Base-by-base conservation (phyloP, 2,888 invertebrate genomes). In the Linnaemya tessellans region DNA sequence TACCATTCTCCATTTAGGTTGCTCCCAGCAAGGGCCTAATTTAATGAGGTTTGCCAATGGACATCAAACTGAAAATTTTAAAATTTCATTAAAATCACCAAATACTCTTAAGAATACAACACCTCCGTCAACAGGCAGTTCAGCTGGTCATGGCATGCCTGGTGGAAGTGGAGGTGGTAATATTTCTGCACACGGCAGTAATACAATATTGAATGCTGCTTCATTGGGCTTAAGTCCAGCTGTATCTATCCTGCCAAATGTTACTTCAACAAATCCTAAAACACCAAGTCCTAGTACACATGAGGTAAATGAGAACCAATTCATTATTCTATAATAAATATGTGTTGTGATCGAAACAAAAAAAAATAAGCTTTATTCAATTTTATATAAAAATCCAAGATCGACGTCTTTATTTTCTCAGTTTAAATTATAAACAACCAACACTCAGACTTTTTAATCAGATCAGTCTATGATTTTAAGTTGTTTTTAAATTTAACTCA, bases 251-350 rank as follows among this genome's bases (percentile, higher is more conserved):
- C 89, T 92, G 88, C 91, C 93, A 80, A 93, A 93, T 88, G 93
- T 93, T 68, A 95, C 96, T 84, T 97, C 97, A 87, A 97, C 97
- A 88, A 96, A 96, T 93, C 96, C 97, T 87, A 97, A 97, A 94
- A 97, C 97, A 86, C 97, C 97, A 80, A 96, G 96, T 92, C 97
- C 97, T 78, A 95, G 95, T 91, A 94, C 95, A 89, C 94, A 93
- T 90, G 93, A 93, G 92, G 94, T 94, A 89, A 92, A 56, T 22
- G 38, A 46, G 65, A 51, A 51, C 10, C 3, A 46, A 46, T 46
- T n/a, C n/a, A 7, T 46, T n/a, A n/a, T n/a, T 41, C 13, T 13
- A 41, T 41, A 41, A 41, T 41, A 41, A 30, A 5, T 30, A 30
- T n/a, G n/a, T n/a, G n/a, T n/a, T n/a, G n/a, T n/a, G n/a, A n/a